Base-by-base conservation (phyloP, 2,797 vertebrate genomes). In the Microctenopoma steveboyesi region DNA sequence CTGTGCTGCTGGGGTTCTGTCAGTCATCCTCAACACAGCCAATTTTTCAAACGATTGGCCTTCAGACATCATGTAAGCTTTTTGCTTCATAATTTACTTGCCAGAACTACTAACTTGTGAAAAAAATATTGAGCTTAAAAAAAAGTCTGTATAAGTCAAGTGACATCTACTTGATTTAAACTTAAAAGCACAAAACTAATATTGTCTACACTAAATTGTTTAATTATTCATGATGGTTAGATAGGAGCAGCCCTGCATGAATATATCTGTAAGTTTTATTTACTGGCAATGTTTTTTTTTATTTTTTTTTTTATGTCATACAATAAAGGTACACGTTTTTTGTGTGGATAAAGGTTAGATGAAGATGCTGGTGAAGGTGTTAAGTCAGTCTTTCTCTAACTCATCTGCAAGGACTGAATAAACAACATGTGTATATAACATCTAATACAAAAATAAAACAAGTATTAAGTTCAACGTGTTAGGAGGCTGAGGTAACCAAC, bases 1-100 rank as follows among this genome's bases (percentile, higher is more conserved):
- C 72, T 66, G 59, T 73, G 60, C 60, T 37, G 68, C 66, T 53
- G 82, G 66, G 66, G 42, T 55, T 78, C 63, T 86, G 86, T 86
- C 86, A 90, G 79, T 91, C 88, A 89, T 18, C 7, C 69, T 58
- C 51, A 56, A 60, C 64, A 53, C 62, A 53, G 64, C 35, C 72
- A 74, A 48, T 63, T 81, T 79, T 64, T 50, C 56, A 74, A 63
- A 64, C 4, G 25, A 67, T 45, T 53, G 47, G 77, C 52, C 62
- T 56, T 80, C 39, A 71, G 18, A 47, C 48, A 52, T 67, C 61
- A 69, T 53, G 27, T 13, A 57, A 63, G 68, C 42, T 49, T 69
- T 69, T 73, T 40, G 18, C 50, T 52, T 55, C 42, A 60, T 59
- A 65, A 78, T 83, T 75, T 79, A 66, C 39, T 76, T 80, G 71